phyloP scores from a whole-genome alignment of 1,140 invertebrate species.

The Argopecten irradians region DNA sequence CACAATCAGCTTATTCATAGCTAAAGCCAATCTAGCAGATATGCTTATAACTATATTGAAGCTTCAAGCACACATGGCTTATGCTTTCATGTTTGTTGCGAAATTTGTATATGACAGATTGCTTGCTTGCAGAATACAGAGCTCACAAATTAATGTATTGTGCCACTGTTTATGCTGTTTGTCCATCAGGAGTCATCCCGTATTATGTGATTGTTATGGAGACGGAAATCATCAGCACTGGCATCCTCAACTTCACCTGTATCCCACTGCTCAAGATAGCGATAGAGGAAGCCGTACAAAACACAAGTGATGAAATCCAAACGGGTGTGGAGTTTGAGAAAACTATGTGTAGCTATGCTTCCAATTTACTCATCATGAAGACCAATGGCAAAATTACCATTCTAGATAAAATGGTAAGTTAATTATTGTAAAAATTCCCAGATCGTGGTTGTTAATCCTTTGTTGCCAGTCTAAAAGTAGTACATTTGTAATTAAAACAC shows the following conservation, averaged over 20 bases:
- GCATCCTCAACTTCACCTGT: neutral
- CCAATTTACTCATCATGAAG: neutral
- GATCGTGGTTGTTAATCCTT: no score
- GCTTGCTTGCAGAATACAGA: neutral
- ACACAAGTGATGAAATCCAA: neutral
- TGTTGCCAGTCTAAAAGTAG: no score
- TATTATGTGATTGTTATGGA: neutral
- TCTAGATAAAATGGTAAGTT: slow-evolving; percentile 6
- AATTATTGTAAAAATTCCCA: no score
- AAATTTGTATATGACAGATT: neutral
- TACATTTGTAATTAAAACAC: no score
- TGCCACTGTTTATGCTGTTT: neutral
- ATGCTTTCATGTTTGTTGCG: neutral
- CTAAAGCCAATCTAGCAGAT: neutral
- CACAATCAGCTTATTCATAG: neutral
- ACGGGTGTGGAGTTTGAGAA: neutral
- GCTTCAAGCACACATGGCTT: slow-evolving; percentile 8
- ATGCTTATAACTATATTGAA: neutral
- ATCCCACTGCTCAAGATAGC: neutral
- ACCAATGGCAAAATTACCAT: neutral
- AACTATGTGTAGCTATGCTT: slow-evolving; percentile 1
- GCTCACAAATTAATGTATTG: neutral
- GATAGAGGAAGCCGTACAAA: neutral
- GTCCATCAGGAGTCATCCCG: neutral
- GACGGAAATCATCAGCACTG: neutral